These are phyloP conservation scores for Apostichopus japonicus DNA, from an alignment of 35 echinoderm and acorn worm species.

Conservation along the genomic window DNA sequence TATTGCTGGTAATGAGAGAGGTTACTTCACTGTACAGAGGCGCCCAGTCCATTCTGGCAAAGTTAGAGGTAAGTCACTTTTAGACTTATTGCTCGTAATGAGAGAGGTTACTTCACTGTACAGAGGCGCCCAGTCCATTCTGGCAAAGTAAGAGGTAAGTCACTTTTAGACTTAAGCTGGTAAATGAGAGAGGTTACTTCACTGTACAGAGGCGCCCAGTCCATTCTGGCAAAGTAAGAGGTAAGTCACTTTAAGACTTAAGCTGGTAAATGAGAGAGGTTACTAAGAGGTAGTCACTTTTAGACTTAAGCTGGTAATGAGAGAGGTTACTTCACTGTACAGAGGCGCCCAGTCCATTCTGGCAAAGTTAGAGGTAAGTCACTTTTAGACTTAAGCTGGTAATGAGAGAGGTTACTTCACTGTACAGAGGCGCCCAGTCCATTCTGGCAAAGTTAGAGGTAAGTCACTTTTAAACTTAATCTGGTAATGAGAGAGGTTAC, in stretches of 20 bases:
- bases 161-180: background rate
- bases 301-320: too few relatives aligned
- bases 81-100: background rate
- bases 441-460: too few relatives aligned
- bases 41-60: background rate
- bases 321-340: too few relatives aligned
- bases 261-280: too few relatives aligned
- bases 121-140: background rate
- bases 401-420: too few relatives aligned
- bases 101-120: background rate
- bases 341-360: too few relatives aligned
- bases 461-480: too few relatives aligned
- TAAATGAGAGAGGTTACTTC: conserved; percentile 21
- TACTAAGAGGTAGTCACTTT: too few relatives aligned
- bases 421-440: too few relatives aligned
- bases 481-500: too few relatives aligned
- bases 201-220: background rate
- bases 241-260: background rate
- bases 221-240: background rate
- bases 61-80: background rate
- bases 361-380: too few relatives aligned
- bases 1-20: background rate
- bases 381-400: too few relatives aligned
- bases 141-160: background rate
- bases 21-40: background rate